Percentiles rank a stretch among this genome's conserved stretches.
Evolutionary conservation across 2,113 vertebrate genomes (phyloP).

Genomic region (Hippocampus abdominalis): DNA sequence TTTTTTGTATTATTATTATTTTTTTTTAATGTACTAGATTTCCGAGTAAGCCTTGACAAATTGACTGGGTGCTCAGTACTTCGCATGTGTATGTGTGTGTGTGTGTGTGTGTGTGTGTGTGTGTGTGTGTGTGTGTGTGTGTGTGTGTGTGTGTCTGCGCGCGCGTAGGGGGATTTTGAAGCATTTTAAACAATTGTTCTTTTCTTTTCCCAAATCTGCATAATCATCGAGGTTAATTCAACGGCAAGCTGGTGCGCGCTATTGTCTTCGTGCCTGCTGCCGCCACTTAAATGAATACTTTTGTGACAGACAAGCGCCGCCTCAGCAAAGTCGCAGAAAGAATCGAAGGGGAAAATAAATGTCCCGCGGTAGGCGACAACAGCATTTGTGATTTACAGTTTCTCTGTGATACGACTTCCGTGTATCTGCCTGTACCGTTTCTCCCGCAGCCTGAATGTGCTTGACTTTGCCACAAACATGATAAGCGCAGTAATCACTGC

Average conservation of each 20-base stretch:
- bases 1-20: background rate
- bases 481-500: conserved; percentile 41
- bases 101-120: background rate
- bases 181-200: conserved; percentile 56
- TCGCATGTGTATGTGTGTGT: background rate
- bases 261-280: conserved; percentile 66
- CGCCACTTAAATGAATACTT: conserved; percentile 62
- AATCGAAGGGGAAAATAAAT: background rate
- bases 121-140: background rate
- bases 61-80: conserved; percentile 38
- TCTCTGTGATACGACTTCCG: conserved; percentile 36
- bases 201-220: conserved; percentile 61
- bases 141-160: background rate
- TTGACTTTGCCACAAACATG: conserved; percentile 3
- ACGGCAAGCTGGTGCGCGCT: conserved; percentile 44
- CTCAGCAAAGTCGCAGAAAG: conserved; percentile 15
- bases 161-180: conserved; percentile 45
- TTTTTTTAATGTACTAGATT: background rate
- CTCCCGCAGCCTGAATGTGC: background rate
- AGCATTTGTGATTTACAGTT: conserved; percentile 37
- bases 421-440: conserved; percentile 13
- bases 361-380: conserved; percentile 42
- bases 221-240: conserved; percentile 70
- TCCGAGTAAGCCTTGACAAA: background rate
- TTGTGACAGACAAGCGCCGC: conserved; percentile 55